Evolutionary conservation across 2,888 invertebrate genomes (phyloP).

Genomic region (Glaucopsyche alexis): DNA sequence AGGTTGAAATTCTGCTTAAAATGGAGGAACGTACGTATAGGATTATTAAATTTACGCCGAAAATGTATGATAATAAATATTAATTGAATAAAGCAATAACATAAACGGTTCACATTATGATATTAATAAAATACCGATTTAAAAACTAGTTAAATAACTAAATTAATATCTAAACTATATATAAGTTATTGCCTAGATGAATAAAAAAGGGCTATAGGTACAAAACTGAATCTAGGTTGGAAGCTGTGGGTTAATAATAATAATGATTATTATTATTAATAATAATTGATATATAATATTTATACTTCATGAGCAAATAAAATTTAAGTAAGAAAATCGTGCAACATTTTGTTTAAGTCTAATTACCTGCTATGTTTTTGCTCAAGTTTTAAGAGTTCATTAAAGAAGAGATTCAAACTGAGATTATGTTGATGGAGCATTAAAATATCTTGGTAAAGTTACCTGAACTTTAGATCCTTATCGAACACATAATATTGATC

Average conservation of each 20-base stretch:
- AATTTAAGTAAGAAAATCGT: background rate
- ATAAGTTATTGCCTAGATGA: too few relatives aligned
- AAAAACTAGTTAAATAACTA: too few relatives aligned
- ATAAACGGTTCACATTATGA: too few relatives aligned
- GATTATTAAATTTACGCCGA: background rate
- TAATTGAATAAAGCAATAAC: too few relatives aligned
- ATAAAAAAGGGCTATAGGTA: too few relatives aligned
- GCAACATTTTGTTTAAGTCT: background rate
- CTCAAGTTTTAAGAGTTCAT: slow-evolving; percentile 8
- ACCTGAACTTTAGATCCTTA: slow-evolving; percentile 12
- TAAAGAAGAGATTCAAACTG: slow-evolving; percentile 16
- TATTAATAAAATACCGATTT: too few relatives aligned
- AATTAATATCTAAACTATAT: too few relatives aligned
- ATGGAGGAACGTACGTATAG: background rate
- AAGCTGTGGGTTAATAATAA: too few relatives aligned
- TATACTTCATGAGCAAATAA: background rate
- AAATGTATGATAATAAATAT: too few relatives aligned
- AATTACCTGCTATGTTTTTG: slow-evolving; percentile 5
- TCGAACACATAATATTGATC: background rate
- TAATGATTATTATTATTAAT: too few relatives aligned
- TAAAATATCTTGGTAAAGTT: background rate
- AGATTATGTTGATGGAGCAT: slow-evolving; percentile 6
- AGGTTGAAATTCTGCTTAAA: background rate
- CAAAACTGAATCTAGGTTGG: too few relatives aligned
- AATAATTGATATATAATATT: background rate